Evolutionary conservation across 2,797 vertebrate genomes (phyloP), one percentile per base, ranked within the genome.

Genomic region (Psittacula echo): DNA sequence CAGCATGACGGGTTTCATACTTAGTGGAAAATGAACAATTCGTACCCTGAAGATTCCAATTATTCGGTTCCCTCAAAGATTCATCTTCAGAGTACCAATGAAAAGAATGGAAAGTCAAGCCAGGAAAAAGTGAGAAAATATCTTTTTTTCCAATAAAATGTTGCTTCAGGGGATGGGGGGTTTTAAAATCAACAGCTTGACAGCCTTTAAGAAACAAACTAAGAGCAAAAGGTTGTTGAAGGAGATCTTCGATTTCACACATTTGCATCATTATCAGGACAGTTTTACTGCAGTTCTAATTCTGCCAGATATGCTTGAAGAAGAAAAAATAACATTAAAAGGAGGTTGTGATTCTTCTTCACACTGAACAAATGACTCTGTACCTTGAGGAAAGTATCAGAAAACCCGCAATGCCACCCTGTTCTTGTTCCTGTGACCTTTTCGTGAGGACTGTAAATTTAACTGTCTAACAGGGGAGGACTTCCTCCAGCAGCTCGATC

Each of bases 1-100:
- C 97, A 97, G 95, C 97, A 98, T 96, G 97, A 97, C 93, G 96
- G 97, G 96, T 98, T 99, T 98, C 98, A 98, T 98, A 99, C 98
- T 99, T 98, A 97, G 98, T 97, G 94, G 83, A 95, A 90, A 95
- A 97, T 96, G 96, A 98, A 96, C 96, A 97, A 96, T 97, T 95
- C 58, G 2, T 90, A 93, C 87, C 93, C 93, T 96, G 95, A 98
- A 97, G 96, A 97, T 96, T 96, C 83, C 93, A 96, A 96, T 97
- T 98, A 96, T 95, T 89, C 8, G 1, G 89, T 94, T 97, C 94
- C 82, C 89, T 97, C 96, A 96, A 89, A 97, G 89, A 92, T 85
- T 90, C 62, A 51, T 96, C 96, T 95, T 97, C 82, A 76, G 96
- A 96, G 97, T 97, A 93, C 79, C 97, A 96, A 93, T 97, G 95